These are phyloP conservation scores for Eupeodes corollae DNA, from an alignment of 1,140 invertebrate species.

Conservation along the genomic window DNA sequence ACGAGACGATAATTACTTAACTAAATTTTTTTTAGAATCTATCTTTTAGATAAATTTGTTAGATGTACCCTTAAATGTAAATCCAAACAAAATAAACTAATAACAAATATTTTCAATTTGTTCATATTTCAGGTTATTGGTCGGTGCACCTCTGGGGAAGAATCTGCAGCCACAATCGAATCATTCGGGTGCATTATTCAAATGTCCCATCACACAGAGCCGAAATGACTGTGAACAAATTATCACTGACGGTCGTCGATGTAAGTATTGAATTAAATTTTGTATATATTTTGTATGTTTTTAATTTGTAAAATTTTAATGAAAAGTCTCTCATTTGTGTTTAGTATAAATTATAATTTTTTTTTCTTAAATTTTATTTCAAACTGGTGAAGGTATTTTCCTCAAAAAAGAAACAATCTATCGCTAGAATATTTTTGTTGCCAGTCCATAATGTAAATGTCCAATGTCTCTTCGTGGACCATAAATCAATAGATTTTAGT, in stretches of 20 bases:
- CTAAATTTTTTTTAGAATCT: too few species aligned
- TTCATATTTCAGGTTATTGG: constrained; percentile 57
- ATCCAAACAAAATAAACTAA: neutral
- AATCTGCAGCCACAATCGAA: constrained; percentile 75
- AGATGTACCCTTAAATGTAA: too few species aligned
- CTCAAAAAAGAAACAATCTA: neutral
- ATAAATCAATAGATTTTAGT: neutral
- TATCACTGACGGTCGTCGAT: constrained; percentile 69
- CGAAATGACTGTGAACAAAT: constrained; percentile 68
- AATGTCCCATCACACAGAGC: constrained; percentile 61
- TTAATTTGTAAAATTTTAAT: neutral
- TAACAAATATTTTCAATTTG: neutral
- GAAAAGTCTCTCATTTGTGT: neutral
- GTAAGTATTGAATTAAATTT: constrained; percentile 46
- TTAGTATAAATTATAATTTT: neutral
- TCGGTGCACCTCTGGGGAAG: constrained; percentile 80
- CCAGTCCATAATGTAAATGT: neutral
- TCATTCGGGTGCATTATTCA: constrained; percentile 76
- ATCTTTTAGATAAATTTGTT: too few species aligned
- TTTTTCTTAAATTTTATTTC: neutral
- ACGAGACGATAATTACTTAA: too few species aligned
- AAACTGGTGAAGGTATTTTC: neutral
- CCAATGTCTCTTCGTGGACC: neutral
- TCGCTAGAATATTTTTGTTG: neutral
- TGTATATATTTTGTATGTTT: constrained; percentile 1